Percentiles rank a stretch among this genome's conserved stretches.
Evolutionary conservation across 2,888 invertebrate species (phyloP).

Genomic region (Teleiodes luculella): DNA sequence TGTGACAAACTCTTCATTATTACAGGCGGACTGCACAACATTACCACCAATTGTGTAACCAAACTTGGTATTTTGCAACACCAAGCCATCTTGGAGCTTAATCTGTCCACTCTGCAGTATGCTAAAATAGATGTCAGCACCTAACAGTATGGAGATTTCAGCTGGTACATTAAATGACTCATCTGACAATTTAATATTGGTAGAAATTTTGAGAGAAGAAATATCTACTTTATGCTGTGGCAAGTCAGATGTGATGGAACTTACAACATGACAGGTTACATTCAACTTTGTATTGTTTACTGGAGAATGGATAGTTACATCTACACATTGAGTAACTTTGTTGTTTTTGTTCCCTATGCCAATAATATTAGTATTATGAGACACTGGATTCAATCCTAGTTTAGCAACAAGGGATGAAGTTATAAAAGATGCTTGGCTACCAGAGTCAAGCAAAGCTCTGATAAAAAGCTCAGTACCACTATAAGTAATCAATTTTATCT

Average conservation of each 20-base stretch:
- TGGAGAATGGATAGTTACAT: background rate
- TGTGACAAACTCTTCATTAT: constrained; percentile 1
- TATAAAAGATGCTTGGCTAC: constrained; percentile 8
- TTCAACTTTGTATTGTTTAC: background rate
- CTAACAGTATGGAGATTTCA: constrained; percentile 20
- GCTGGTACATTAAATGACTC: constrained; percentile 9
- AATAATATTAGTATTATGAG: background rate
- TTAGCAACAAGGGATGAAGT: background rate
- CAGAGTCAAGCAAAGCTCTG: constrained; percentile 9
- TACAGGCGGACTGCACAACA: background rate
- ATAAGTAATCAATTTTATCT: constrained; percentile 2
- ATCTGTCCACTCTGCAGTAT: constrained; percentile 14
- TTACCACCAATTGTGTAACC: constrained; percentile 21
- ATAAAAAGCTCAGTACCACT: background rate
- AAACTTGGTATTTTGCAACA: constrained; percentile 23
- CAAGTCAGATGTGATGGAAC: constrained; percentile 3
- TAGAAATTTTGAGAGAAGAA: constrained; percentile 1
- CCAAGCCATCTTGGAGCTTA: constrained; percentile 13
- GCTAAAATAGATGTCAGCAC: constrained; percentile 21
- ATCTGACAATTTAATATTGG: constrained; percentile 15
- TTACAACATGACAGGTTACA: background rate
- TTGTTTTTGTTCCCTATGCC: background rate
- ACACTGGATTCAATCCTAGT: background rate
- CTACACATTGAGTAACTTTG: background rate
- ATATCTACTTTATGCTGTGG: constrained; percentile 12